These are phyloP conservation scores for Dromius quadrimaculatus DNA, from an alignment of 2,888 invertebrate species.

Conservation along the genomic window DNA sequence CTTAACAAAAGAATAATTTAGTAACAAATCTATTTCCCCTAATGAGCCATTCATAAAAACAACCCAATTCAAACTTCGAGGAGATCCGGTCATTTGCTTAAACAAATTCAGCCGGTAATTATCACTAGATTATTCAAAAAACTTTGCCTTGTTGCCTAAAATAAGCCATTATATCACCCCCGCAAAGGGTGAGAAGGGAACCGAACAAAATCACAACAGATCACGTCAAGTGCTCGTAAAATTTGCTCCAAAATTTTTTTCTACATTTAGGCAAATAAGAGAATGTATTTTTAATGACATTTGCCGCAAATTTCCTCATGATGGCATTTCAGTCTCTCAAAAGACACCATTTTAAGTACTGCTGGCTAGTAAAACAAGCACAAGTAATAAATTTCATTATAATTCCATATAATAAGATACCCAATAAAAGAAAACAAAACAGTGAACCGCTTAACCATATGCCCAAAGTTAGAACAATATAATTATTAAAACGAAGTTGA, in stretches of 20 bases:
- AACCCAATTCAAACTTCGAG: background rate
- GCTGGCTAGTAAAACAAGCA: constrained; percentile 10
- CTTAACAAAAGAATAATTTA: no score
- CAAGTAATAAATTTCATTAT: constrained; percentile 35
- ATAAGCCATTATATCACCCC: constrained; percentile 42
- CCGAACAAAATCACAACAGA: constrained; percentile 25
- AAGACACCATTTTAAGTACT: no score
- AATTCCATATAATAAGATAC: constrained; percentile 35
- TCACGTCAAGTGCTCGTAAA: constrained; percentile 38
- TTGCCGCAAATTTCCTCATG: background rate
- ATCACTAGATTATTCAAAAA: constrained; percentile 44
- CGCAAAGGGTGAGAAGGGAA: background rate
- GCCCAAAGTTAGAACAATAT: constrained; percentile 37
- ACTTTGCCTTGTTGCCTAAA: constrained; percentile 36
- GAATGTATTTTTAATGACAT: constrained; percentile 10
- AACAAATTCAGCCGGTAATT: constrained; percentile 41
- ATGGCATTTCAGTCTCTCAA: background rate
- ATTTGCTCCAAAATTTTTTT: constrained; percentile 17
- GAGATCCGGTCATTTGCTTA: constrained; percentile 45
- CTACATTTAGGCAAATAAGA: background rate
- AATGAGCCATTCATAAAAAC: constrained; percentile 26
- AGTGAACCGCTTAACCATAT: constrained; percentile 14
- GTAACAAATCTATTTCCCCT: constrained; percentile 19
- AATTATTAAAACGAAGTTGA: constrained; percentile 16
- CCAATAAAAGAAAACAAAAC: constrained; percentile 31